Evolutionary conservation across 2,797 vertebrate species (phyloP), one percentile per base, ranked within the genome.

Genomic region (Corythornis leucogaster): DNA sequence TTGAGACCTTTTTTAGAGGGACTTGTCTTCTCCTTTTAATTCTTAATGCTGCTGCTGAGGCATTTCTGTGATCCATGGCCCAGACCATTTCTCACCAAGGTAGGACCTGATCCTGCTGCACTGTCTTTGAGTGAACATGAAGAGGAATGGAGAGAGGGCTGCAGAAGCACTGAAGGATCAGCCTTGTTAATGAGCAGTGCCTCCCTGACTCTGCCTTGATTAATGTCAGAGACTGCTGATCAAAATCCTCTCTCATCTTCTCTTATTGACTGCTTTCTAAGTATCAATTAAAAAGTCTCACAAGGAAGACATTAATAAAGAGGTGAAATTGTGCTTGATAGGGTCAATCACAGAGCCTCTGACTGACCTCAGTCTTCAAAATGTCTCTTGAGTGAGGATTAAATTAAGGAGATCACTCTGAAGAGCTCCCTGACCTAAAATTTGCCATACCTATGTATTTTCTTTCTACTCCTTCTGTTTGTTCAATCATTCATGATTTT

Each of bases 141-240:
- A 68, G 40, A 43, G 55, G 54, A 82, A 78, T 6, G 38, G 3
- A 9, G 59, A 35, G 31, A 53, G 25, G 26, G 20, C 17, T 54
- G 38, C 55, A 83, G 67, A 64, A 87, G 22, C 33, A 79, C n/a
- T 54, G 70, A 58, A 69, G 81, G 45, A 74, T 74, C 40, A 61
- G 25, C 30, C 62, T 63, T 89, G 35, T 58, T 83, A 91, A 83
- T 62, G 53, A 87, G 67, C 4, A 35, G 42, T 68, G 38, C 53
- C 67, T 92, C 67, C 15, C 45, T 77, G 83, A 67, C 46, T 94
- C 85, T 81, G 33, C 15, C n/a, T 63, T 92, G 80, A 90, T 86
- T 90, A 77, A 61, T 90, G 74, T 86, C 71, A 81, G 90, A 92
- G 59, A 54, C 17, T 86, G 53, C 38, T 77, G 48, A 77, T 94